Base-by-base conservation (phyloP, 2,113 vertebrate genomes). In the Caranx ignobilis region DNA sequence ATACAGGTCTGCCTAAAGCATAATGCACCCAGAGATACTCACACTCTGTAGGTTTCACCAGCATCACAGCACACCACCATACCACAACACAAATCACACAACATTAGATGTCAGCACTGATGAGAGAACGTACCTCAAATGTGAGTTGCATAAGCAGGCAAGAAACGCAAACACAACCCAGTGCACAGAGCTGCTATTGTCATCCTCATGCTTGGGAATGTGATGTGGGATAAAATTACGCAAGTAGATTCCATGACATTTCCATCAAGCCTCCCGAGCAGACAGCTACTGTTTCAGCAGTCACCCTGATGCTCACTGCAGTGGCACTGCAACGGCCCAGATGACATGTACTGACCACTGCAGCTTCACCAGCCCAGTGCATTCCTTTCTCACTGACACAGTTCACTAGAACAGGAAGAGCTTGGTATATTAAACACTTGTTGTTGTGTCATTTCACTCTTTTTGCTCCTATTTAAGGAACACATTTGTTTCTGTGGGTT, bases 201-300 rank as follows among this genome's bases (percentile, higher is more conserved):
- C 52, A 59, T 68, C 56, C 54, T 74, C 19, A 34, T 26, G 72
- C 50, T 59, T 66, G 48, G 56, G n/a, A 75, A 72, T 45, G 69
- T 57, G 65, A 76, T 63, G 75, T 60, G 69, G 73, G 76, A 75
- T 71, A 26, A 66, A 41, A 72, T 68, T 59, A 82, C 54, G 19
- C 48, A 62, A 81, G 57, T 3, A 37, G 70, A 85, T 81, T 75
- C 82, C 82, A 83, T 18, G 45, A 72, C 64, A 71, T 66, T 48
- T 82, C 34, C 34, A 47, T 84, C 61, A 67, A 70, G 43, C 43
- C 45, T 60, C 67, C 56, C 4, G 67, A 57, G 48, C 18, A 59
- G n/a, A 55, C 26, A 71, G 70, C 72, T 52, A 12, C 57, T 67
- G 78, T 71, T 77, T 60, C 48, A 47, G 45, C 48, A 47, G 45